Base-by-base conservation (phyloP, 2,888 invertebrate genomes). In the Candidula unifasciata region DNA sequence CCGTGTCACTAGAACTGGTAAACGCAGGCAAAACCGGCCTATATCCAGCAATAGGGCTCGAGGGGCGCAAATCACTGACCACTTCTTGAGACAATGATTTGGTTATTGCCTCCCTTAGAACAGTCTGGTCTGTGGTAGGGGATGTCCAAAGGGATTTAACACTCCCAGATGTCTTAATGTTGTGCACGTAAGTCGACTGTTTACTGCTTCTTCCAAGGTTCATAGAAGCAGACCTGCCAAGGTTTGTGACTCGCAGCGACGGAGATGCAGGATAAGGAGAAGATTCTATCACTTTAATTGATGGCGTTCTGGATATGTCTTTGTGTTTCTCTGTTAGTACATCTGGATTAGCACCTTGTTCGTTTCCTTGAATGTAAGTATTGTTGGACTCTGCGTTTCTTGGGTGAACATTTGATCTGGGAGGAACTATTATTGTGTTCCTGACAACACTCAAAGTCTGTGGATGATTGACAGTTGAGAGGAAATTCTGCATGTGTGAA, bases 141-240 rank as follows among this genome's bases (percentile, higher is more conserved):
- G 83, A 30, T 0, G 78, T 24, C 83, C 69, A 54, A 18, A 57
- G 16, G 16, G 64, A 2, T 64, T 73, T 79, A 37, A n/a, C 35
- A 60, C 44, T 30, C 24, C 24, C 44, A 52, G 52, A 73, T 13
- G 44, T 13, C n/a, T 2, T 0, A 33, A n/a, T 27, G 6, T 82
- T 74, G 2, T 27, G 10, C 33, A 8, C 35, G 6, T 68, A 21
- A 2, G 82, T 30, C 27, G 44, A 10, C 5, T 27, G 35, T 24
- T 57, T 84, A 18, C 71, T 83, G 76, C 18, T 80, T 74, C 80
- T 64, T 3, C 52, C 66, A 10, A 68, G 24, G 35, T 80, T 80
- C 66, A 84, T 74, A n/a, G 84, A 84, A 6, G 64, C 54, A 52
- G 84, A 84, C 35, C 84, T 52, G 6, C 52, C 71, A 24, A 83